phyloP scores from a whole-genome alignment of 2,797 vertebrate species.

The Morelia viridis region DNA sequence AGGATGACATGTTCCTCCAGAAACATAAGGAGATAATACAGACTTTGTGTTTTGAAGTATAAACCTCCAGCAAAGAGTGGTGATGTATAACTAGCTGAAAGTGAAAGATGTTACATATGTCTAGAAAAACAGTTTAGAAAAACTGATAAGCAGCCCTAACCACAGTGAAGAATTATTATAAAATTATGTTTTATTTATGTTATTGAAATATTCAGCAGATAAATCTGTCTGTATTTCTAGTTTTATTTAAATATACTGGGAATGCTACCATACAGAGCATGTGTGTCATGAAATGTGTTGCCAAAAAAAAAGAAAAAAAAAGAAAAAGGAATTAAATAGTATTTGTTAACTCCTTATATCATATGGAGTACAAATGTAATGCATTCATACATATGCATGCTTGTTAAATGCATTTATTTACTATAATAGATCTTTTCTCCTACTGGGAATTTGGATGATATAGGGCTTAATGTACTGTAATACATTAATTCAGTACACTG shows the following conservation, averaged over 20 bases:
- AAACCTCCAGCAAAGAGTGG: slow-evolving; percentile 30
- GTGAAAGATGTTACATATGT: background rate
- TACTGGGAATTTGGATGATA: background rate
- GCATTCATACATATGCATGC: background rate
- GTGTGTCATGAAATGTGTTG: background rate
- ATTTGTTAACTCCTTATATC: background rate
- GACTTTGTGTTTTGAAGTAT: slow-evolving; percentile 18
- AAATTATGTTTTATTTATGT: background rate
- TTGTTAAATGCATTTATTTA: background rate
- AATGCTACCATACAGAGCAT: background rate
- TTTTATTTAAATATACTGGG: background rate
- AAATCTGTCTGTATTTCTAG: background rate
- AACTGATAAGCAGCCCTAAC: background rate
- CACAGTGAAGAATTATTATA: background rate
- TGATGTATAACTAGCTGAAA: background rate
- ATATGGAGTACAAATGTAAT: background rate
- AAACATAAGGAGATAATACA: slow-evolving; percentile 31
- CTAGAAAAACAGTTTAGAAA: slow-evolving; percentile 1
- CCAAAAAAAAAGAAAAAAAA: background rate
- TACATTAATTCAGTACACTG: background rate
- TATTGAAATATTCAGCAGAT: background rate
- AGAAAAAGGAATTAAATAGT: background rate
- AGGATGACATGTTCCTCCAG: slow-evolving; percentile 40
- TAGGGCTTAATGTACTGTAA: background rate
- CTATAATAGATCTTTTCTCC: background rate